Base-by-base conservation (phyloP, 2,113 vertebrate genomes). In the Trematocara nigrifrons region DNA sequence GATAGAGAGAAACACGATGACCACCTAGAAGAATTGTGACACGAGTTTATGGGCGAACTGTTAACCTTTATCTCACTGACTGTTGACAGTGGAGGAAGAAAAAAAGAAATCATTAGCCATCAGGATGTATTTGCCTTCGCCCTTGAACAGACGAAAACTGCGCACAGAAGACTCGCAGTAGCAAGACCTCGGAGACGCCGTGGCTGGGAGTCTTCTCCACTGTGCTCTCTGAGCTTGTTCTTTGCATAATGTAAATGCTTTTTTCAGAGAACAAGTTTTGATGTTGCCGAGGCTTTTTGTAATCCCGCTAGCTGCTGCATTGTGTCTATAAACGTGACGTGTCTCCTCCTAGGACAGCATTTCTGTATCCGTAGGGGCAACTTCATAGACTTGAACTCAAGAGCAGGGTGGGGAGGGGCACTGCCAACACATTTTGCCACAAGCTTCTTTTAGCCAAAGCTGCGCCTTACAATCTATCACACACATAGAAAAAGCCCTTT, bases 361-460 rank as follows among this genome's bases (percentile, higher is more conserved):
- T 83, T 85, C 57, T 79, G 10, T 40, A 71, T 84, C 52, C 76
- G 2, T 51, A 52, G 76, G 77, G 81, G 71, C 20, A 10, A 79
- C 59, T 64, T 84, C 40, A 40, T 49, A 59, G 51, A 57, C 59
- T 59, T 57, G 26, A 85, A 80, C 78, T 77, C 57, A 69, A 90
- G 81, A 88, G 8, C 26, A 5, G 56, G 33, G 85, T 26, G 85
- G 80, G 76, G 79, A 9, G 77, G 61, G 80, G 88, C 87, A 90
- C 90, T 89, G 86, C 90, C 91, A 78, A 87, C 69, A 84, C 64
- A 84, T 91, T 89, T 89, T 64, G 86, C 88, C 81, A 87, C 85
- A 85, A 83, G 85, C 90, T 90, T 88, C 47, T 80, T 93, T 89
- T 90, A 86, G 92, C 92, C 92, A 94, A 95, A 95, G 92, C 91